Percentiles rank a stretch among this genome's conserved stretches.
These are phyloP conservation scores for Tenrec ecaudatus DNA, from an alignment of 2,113 vertebrate genomes.

Conservation along the genomic window DNA sequence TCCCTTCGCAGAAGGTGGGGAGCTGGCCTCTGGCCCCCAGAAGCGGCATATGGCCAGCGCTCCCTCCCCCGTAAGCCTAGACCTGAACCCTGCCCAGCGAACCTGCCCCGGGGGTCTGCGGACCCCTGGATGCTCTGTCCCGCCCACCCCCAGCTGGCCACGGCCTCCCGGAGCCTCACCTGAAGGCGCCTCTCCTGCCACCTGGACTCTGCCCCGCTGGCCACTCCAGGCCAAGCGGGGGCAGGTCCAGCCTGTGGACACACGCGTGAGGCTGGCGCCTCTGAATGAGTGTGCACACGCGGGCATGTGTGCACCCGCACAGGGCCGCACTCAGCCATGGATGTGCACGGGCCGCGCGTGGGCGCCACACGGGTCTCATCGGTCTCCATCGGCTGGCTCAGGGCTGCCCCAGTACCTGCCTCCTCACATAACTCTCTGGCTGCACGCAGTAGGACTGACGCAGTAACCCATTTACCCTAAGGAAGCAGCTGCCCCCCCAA, in stretches of 20 bases:
- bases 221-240: not conserved
- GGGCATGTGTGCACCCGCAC: not conserved
- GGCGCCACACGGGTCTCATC: no score
- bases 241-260: not conserved
- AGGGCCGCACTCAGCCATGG: rapidly evolving
- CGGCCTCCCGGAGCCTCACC: not conserved
- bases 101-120: no score
- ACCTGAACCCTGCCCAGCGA: no score
- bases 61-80: no score
- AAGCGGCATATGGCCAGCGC: not conserved
- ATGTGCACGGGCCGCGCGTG: no score
- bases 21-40: no score
- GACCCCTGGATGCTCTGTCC: not conserved
- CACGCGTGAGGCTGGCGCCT: not conserved
- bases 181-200: not conserved
- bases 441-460: not conserved
- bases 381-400: no score
- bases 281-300: not conserved
- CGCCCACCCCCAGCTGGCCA: no score
- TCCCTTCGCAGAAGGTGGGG: conserved; percentile 24
- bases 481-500: not conserved
- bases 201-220: not conserved
- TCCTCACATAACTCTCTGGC: not conserved
- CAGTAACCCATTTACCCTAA: not conserved
- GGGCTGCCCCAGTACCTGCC: not conserved